phyloP scores from a whole-genome alignment of 1,140 invertebrate genomes.

The Ceratina calcarata region DNA sequence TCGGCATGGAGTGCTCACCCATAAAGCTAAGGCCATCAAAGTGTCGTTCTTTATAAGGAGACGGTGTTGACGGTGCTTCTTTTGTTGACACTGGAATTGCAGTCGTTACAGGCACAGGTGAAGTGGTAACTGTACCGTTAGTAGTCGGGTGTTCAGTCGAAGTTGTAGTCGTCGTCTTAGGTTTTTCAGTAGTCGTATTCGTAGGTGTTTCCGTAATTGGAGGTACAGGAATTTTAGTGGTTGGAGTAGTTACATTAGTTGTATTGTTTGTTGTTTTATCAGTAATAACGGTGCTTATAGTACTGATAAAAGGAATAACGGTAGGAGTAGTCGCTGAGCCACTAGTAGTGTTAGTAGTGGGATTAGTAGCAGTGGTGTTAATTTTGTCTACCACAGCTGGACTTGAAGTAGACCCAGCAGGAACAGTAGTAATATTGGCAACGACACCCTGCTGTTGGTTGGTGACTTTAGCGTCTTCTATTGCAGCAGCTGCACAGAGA shows the following conservation, averaged over 20 bases:
- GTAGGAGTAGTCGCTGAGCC: not conserved
- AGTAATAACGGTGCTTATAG: not conserved
- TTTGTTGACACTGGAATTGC: constrained; percentile 48
- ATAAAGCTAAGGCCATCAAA: constrained; percentile 77
- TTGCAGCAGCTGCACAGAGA: not conserved
- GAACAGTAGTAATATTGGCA: not conserved
- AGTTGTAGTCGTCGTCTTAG: constrained; percentile 1
- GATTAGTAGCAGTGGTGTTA: not conserved
- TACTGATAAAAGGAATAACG: not conserved
- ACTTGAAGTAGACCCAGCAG: constrained; percentile 1
- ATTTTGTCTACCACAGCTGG: not conserved
- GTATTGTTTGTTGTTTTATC: not conserved
- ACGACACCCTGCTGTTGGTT: not conserved
- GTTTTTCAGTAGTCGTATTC: not conserved
- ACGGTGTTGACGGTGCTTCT: constrained; percentile 16
- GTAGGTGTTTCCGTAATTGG: not conserved
- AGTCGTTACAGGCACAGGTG: constrained; percentile 51
- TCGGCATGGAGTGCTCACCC: constrained; percentile 62
- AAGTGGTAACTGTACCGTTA: constrained; percentile 3
- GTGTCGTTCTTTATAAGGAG: constrained; percentile 54
- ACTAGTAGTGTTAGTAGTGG: not conserved
- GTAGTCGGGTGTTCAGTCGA: constrained; percentile 1
- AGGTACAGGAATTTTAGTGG: constrained; percentile 13
- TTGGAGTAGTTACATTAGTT: not conserved
- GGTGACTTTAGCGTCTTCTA: not conserved